Conservation (phyloP, 2,797 vertebrate species). For the Megalops cyprinoides region DNA sequence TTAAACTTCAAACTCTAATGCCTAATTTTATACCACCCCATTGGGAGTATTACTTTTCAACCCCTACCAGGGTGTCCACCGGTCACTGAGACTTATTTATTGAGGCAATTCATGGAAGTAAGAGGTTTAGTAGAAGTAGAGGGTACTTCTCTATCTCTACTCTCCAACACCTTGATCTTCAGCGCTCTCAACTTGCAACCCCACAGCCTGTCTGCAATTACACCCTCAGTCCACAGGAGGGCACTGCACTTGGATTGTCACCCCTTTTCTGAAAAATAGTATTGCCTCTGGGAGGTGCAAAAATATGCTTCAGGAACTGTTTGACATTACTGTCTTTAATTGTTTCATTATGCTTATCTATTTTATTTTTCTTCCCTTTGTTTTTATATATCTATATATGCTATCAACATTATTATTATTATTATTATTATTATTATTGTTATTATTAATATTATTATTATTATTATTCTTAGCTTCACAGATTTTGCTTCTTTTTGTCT, state of each 20-base stretch:
- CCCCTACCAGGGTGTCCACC: too few relatives aligned
- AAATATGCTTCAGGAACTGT: neutral
- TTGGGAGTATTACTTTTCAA: too few relatives aligned
- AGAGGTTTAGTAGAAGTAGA: neutral
- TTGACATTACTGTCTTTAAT: neutral
- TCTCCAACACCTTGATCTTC: neutral
- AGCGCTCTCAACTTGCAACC: neutral
- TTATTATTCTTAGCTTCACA: neutral
- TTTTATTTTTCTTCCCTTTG: neutral
- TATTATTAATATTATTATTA: too few relatives aligned
- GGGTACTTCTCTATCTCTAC: neutral
- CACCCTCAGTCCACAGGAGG: neutral
- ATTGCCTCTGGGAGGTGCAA: slow-evolving; percentile 19
- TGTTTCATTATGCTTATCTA: neutral
- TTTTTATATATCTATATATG: too few relatives aligned
- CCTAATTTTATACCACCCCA: too few relatives aligned
- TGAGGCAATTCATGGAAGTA: neutral
- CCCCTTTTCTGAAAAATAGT: neutral
- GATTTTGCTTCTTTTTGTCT: neutral
- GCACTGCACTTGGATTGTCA: neutral
- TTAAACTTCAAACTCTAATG: too few relatives aligned
- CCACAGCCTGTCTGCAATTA: neutral
- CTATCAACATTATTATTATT: too few relatives aligned
- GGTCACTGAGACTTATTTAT: neutral
- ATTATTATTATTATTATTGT: too few relatives aligned